Percentiles rank a stretch among this genome's conserved stretches.
Evolutionary conservation across 2,888 invertebrate species (phyloP).

Genomic region (Amphipoea oculea): DNA sequence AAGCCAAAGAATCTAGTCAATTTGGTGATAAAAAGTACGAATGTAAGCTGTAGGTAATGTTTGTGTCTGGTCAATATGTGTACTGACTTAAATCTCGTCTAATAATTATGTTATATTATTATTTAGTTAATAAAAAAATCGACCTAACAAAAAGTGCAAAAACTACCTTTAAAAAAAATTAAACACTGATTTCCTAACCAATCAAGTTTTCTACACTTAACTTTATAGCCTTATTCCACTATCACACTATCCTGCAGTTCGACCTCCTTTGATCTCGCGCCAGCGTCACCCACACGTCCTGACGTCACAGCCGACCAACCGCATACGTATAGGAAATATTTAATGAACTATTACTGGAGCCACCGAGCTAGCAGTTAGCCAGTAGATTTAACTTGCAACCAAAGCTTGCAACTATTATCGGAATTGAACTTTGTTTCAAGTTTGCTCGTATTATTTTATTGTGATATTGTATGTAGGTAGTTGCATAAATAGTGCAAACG

Average conservation of each 20-base stretch:
- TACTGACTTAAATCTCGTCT: neutral
- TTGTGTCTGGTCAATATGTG: neutral
- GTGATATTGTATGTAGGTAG: neutral
- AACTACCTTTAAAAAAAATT: neutral
- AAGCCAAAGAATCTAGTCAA: neutral
- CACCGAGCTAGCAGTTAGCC: conserved; percentile 6
- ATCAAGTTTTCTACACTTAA: neutral
- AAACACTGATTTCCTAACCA: neutral
- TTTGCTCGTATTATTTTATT: conserved; percentile 1
- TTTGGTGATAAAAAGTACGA: neutral
- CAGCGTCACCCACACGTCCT: neutral
- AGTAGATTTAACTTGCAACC: conserved; percentile 26
- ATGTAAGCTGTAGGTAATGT: neutral
- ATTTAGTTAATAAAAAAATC: neutral
- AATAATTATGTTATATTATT: no score
- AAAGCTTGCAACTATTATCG: conserved; percentile 19
- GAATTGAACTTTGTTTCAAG: conserved; percentile 31
- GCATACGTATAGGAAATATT: conserved; percentile 33
- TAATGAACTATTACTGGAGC: conserved; percentile 37
- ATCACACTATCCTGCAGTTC: no score
- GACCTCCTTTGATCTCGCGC: neutral
- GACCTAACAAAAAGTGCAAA: neutral
- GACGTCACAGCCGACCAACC: conserved; percentile 5
- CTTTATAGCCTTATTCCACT: neutral
- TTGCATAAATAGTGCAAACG: no score